phyloP scores from a whole-genome alignment of 1,140 invertebrate genomes.

The Hylaeus volcanicus region DNA sequence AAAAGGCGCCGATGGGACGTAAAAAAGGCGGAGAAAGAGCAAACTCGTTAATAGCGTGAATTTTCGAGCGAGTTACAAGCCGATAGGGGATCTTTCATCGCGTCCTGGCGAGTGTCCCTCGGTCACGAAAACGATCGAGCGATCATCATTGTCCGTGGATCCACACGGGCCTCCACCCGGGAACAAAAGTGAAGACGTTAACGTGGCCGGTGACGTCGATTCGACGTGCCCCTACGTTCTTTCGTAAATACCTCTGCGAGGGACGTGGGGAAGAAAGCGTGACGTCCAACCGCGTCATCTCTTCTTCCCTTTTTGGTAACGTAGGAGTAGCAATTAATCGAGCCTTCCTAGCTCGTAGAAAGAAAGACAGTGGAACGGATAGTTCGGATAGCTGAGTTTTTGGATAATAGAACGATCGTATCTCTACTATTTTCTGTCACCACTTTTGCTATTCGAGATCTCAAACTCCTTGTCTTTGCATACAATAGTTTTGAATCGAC shows the following conservation, averaged over 20 bases:
- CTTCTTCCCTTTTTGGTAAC: not conserved
- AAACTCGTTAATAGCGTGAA: constrained; percentile 70
- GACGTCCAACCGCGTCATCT: not conserved
- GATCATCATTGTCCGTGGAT: constrained; percentile 46
- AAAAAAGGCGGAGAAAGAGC: constrained; percentile 15
- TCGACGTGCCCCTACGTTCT: constrained; percentile 36
- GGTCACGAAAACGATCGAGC: constrained; percentile 39
- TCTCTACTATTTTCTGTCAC: too few relatives aligned
- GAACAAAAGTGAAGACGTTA: constrained; percentile 66
- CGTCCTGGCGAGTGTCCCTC: not conserved
- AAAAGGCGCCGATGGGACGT: constrained; percentile 4
- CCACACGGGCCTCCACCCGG: constrained; percentile 3
- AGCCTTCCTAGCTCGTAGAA: too few relatives aligned
- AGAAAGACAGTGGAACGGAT: too few relatives aligned
- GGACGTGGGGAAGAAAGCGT: constrained; percentile 17
- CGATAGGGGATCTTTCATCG: constrained; percentile 55
- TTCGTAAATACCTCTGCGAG: constrained; percentile 1
- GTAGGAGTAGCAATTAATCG: too few relatives aligned
- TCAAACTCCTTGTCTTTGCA: too few relatives aligned
- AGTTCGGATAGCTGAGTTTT: too few relatives aligned
- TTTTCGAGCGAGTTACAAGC: constrained; percentile 68
- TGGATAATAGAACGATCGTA: too few relatives aligned
- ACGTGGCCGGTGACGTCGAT: constrained; percentile 31
- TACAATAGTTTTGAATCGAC: not conserved
- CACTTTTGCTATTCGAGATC: too few relatives aligned